Conservation (phyloP, 2,113 vertebrate genomes). For the Orthonyx spaldingii region DNA sequence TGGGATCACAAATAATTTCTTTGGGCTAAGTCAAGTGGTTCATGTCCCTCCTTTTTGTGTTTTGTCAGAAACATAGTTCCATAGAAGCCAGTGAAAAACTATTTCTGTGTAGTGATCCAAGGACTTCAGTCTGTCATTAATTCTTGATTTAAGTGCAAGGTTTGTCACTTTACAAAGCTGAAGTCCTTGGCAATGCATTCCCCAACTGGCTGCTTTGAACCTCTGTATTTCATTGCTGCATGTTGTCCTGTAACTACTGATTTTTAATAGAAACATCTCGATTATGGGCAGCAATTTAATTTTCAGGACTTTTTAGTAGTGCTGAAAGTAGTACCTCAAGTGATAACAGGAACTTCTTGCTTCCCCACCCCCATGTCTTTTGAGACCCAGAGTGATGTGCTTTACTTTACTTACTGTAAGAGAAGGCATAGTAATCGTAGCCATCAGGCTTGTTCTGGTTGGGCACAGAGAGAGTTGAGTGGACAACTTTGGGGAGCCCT, state of each 20-base stretch:
- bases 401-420: conserved; percentile 77
- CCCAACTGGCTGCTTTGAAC: neutral
- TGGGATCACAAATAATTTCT: neutral
- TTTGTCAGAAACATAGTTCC: neutral
- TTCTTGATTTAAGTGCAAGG: neutral
- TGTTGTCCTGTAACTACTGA: neutral
- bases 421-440: conserved; percentile 87
- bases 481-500: conserved; percentile 82
- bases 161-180: neutral
- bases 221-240: neutral
- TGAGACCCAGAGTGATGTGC: neutral
- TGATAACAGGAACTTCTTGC: neutral
- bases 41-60: neutral
- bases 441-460: conserved; percentile 75
- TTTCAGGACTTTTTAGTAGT: neutral
- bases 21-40: neutral
- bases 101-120: neutral
- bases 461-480: conserved; percentile 85
- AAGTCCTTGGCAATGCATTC: neutral
- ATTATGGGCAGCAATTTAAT: neutral
- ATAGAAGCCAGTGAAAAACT: neutral
- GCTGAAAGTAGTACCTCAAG: neutral
- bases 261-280: neutral
- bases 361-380: neutral
- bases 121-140: neutral